phyloP scores from a whole-genome alignment of 1,140 invertebrate genomes.

The Drosophila saltans region DNA sequence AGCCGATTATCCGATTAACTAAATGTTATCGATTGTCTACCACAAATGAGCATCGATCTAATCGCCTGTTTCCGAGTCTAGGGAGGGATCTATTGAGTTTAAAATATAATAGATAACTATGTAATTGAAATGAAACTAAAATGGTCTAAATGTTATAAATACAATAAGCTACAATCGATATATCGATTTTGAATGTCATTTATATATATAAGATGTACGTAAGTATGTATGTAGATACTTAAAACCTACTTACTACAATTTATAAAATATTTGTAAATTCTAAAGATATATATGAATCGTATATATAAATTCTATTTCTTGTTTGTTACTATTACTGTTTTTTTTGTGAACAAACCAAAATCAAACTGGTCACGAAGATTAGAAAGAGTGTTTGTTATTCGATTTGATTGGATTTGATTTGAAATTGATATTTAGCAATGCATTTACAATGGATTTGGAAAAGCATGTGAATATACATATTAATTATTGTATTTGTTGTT shows the following conservation, averaged over 20 bases:
- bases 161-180: not conserved
- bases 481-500: not conserved
- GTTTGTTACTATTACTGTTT: not conserved
- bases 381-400: slow-evolving; percentile 1
- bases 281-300: slow-evolving; percentile 6
- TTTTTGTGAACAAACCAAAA: slow-evolving; percentile 76
- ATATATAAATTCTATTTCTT: not conserved
- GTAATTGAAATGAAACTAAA: not conserved
- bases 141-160: slow-evolving; percentile 15
- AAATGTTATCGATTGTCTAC: not conserved
- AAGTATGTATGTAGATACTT: not conserved
- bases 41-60: not conserved
- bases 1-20: slow-evolving; percentile 20
- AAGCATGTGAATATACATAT: slow-evolving; percentile 5
- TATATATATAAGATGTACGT: not conserved
- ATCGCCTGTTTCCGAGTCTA: slow-evolving; percentile 1
- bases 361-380: slow-evolving; percentile 30
- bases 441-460: slow-evolving; percentile 10
- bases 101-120: not conserved
- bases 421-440: not conserved
- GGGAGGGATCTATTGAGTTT: not conserved
- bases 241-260: slow-evolving; percentile 6
- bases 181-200: not conserved
- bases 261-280: not conserved
- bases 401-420: slow-evolving; percentile 5